Evolutionary conservation across 1,140 invertebrate species (phyloP).

Genomic region (Megalonaias nervosa): DNA sequence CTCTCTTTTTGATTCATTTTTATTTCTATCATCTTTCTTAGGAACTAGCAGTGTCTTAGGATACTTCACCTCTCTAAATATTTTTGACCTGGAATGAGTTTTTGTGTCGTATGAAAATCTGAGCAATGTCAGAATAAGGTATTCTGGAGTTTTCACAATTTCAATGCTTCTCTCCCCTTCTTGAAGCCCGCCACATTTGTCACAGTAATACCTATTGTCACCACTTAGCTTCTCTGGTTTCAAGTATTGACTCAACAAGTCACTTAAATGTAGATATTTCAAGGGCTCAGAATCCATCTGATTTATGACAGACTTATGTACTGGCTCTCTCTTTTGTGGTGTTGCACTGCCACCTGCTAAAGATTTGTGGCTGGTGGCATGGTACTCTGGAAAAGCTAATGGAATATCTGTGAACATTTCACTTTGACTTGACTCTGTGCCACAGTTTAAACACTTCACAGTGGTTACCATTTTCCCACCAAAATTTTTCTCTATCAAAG

Average conservation of each 20-base stretch:
- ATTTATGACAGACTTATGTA: no score
- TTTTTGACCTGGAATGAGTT: constrained; percentile 81
- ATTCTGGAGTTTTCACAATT: constrained; percentile 81
- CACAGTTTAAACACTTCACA: constrained; percentile 81
- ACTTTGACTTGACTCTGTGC: constrained; percentile 79
- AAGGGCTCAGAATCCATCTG: constrained; percentile 3
- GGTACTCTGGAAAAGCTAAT: constrained; percentile 80
- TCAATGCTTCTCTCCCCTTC: constrained; percentile 84
- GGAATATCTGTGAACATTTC: constrained; percentile 87
- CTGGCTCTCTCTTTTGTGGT: no score
- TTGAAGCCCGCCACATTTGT: constrained; percentile 81
- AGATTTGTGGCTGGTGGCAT: constrained; percentile 35
- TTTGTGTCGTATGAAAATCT: constrained; percentile 85
- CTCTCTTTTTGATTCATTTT: constrained; percentile 47
- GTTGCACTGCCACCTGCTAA: constrained; percentile 39
- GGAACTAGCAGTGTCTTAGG: constrained; percentile 65
- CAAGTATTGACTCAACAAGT: constrained; percentile 82
- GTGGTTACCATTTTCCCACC: constrained; percentile 82
- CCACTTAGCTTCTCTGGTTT: constrained; percentile 83
- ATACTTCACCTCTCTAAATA: constrained; percentile 68
- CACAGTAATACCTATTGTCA: constrained; percentile 87
- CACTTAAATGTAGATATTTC: constrained; percentile 49
- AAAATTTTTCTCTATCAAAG: constrained; percentile 80
- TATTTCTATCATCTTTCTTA: constrained; percentile 28
- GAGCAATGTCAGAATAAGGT: constrained; percentile 85